A percentile compares a stretch with the other conserved stretches of the same genome.
phyloP scores from a whole-genome alignment of 2,888 invertebrate species.

The Stenolophus ochropezus region DNA sequence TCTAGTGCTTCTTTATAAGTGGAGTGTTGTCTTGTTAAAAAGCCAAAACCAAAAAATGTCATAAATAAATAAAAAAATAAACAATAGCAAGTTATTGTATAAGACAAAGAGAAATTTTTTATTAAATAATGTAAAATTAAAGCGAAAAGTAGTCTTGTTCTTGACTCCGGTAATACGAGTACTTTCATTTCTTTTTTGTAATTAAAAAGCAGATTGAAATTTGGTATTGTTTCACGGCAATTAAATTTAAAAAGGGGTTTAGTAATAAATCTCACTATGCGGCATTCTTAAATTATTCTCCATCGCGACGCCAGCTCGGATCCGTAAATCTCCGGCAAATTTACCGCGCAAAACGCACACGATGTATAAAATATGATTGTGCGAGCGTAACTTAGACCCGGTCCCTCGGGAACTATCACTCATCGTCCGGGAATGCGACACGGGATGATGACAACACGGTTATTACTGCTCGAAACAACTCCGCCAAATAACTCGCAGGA shows the following conservation, averaged over 20 bases:
- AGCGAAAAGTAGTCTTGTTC: too few relatives aligned
- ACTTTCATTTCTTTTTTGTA: too few relatives aligned
- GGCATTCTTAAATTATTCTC: slow-evolving; percentile 35
- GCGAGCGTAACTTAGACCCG: background rate
- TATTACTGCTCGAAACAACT: background rate
- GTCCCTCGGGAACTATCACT: slow-evolving; percentile 16
- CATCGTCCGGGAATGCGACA: background rate
- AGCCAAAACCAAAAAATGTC: too few relatives aligned
- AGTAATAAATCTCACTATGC: background rate
- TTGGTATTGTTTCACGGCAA: background rate
- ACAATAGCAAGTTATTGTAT: too few relatives aligned
- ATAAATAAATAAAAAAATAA: too few relatives aligned
- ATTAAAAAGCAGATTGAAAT: too few relatives aligned
- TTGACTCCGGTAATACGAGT: background rate
- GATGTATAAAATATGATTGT: slow-evolving; percentile 34
- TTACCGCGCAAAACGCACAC: background rate
- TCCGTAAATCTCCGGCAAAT: slow-evolving; percentile 21
- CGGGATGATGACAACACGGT: background rate
- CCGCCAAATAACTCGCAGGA: too few relatives aligned
- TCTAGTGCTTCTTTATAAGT: too few relatives aligned
- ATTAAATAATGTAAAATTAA: too few relatives aligned
- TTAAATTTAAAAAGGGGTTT: slow-evolving; percentile 14
- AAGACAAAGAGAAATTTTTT: too few relatives aligned
- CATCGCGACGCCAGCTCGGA: background rate
- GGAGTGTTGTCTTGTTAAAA: too few relatives aligned